Evolutionary conservation across 2,113 vertebrate species (phyloP).

Genomic region (Corythornis vintsioides): DNA sequence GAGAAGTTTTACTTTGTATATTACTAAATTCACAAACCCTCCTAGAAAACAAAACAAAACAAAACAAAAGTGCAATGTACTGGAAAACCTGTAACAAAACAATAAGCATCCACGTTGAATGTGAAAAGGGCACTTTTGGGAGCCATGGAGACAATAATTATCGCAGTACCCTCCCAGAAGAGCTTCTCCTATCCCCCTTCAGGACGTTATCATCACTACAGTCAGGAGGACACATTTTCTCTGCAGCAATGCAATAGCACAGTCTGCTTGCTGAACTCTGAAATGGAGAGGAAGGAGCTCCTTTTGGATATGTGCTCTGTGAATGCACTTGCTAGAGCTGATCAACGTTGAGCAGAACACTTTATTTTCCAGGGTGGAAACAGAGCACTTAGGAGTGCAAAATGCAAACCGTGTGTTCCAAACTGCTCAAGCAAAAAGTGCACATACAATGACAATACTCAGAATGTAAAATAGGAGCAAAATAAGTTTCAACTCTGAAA

Average conservation of each 20-base stretch:
- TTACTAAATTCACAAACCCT: background rate
- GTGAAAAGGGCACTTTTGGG: background rate
- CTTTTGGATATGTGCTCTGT: background rate
- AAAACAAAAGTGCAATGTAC: background rate
- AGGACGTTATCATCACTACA: background rate
- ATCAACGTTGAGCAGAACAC: background rate
- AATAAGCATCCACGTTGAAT: background rate
- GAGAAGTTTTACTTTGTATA: background rate
- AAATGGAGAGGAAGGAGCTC: background rate
- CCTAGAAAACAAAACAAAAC: no score
- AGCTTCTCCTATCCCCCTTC: background rate
- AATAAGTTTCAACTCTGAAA: background rate
- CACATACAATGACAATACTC: background rate
- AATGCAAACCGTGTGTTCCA: background rate
- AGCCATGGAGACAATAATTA: background rate
- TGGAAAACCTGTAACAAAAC: background rate
- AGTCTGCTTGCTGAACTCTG: background rate
- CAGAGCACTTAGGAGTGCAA: background rate
- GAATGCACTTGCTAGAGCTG: background rate
- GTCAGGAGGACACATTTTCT: background rate
- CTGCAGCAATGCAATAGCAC: background rate
- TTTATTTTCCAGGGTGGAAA: background rate
- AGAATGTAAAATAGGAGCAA: background rate
- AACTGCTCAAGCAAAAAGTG: background rate
- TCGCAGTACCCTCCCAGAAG: background rate